Percentiles rank a stretch among this genome's conserved stretches.
These are phyloP conservation scores for Odobenus rosmarus DNA, from an alignment of 2,113 vertebrate genomes.

Conservation along the genomic window DNA sequence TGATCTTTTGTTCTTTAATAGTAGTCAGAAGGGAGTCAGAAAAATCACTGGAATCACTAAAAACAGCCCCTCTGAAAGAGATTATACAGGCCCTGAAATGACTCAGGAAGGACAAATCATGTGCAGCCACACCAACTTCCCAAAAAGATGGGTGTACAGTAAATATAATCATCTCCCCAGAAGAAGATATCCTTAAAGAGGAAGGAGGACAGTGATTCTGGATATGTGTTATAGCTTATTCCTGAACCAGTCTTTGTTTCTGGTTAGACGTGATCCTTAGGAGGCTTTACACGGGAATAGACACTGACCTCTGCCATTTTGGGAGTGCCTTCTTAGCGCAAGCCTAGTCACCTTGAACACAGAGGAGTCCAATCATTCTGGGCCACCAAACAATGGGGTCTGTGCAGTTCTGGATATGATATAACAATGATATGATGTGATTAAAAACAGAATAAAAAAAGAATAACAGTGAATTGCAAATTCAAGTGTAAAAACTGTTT, in stretches of 20 bases:
- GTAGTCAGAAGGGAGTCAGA: not conserved
- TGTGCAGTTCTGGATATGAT: not conserved
- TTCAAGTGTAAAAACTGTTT: not conserved
- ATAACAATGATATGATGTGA: not conserved
- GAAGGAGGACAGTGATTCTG: not conserved
- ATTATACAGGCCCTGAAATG: not conserved
- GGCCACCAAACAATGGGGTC: not conserved
- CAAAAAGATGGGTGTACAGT: not conserved
- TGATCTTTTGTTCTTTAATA: not conserved
- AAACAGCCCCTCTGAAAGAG: not conserved
- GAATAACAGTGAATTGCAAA: not conserved
- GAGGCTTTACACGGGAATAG: not conserved
- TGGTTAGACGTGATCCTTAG: not conserved
- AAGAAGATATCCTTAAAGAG: not conserved
- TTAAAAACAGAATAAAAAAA: not conserved
- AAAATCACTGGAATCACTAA: not conserved
- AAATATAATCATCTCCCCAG: not conserved
- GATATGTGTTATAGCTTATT: not conserved
- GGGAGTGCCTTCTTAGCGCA: not conserved
- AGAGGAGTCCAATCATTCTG: accelerated
- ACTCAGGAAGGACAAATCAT: not conserved
- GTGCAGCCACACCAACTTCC: not conserved
- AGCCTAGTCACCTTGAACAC: not conserved
- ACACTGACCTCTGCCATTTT: not conserved
- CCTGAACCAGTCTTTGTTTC: not conserved